These are phyloP conservation scores for Coregonus clupeaformis DNA, from an alignment of 2,113 vertebrate genomes.

Conservation along the genomic window DNA sequence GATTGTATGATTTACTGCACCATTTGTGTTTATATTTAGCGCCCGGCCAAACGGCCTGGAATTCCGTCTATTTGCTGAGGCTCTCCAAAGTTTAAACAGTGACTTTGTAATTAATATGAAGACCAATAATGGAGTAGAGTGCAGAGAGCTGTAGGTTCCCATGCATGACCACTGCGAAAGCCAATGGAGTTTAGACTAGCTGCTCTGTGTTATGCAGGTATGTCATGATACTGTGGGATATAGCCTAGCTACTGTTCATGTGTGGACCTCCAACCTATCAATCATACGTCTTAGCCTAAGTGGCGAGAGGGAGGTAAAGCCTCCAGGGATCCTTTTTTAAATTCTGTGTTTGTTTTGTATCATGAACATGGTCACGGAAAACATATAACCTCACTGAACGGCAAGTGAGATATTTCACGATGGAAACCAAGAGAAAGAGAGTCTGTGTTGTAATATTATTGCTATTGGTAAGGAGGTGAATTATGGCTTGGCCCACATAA, in stretches of 20 bases:
- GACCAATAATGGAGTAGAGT: background rate
- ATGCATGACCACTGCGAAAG: conserved; percentile 1
- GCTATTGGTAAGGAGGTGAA: background rate
- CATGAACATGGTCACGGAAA: background rate
- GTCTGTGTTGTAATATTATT: background rate
- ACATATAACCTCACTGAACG: background rate
- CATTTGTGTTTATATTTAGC: background rate
- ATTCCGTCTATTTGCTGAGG: conserved; percentile 26
- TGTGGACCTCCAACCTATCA: too few relatives aligned
- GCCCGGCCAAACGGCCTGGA: conserved; percentile 13
- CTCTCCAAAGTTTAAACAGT: conserved; percentile 33
- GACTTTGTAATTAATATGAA: conserved; percentile 39
- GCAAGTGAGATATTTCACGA: too few relatives aligned
- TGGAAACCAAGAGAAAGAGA: too few relatives aligned
- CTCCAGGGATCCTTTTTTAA: too few relatives aligned
- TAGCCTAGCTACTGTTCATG: too few relatives aligned
- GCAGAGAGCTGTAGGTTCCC: conserved; percentile 24
- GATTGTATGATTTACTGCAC: conserved; percentile 4
- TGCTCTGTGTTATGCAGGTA: too few relatives aligned
- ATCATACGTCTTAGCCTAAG: too few relatives aligned
- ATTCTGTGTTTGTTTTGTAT: background rate
- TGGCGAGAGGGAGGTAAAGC: too few relatives aligned
- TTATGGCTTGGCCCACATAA: background rate
- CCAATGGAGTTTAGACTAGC: background rate
- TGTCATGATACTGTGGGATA: too few relatives aligned